These are phyloP conservation scores for Lethenteron reissneri DNA, from an alignment of 2,113 vertebrate species.

Conservation along the genomic window DNA sequence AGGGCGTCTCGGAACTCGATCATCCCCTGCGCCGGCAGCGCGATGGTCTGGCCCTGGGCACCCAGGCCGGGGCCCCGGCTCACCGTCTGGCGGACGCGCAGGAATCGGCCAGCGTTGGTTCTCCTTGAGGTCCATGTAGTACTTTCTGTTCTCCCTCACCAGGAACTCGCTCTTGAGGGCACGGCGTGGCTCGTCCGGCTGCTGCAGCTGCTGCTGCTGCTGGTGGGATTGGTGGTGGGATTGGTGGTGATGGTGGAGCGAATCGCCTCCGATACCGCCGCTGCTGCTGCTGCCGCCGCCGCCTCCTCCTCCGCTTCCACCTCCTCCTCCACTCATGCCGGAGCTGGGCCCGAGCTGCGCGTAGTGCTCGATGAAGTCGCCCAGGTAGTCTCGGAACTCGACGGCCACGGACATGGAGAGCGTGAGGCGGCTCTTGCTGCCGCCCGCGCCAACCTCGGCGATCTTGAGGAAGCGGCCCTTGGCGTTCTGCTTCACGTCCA, in stretches of 20 bases:
- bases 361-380: conserved; percentile 98
- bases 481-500: conserved; percentile 89
- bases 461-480: conserved; percentile 93
- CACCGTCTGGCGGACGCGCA: conserved; percentile 87
- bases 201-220: conserved; percentile 24
- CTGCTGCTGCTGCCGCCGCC: too few relatives aligned
- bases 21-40: conserved; percentile 76
- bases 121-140: conserved; percentile 99
- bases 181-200: conserved; percentile 69
- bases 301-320: too few relatives aligned
- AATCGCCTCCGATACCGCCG: too few relatives aligned
- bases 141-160: conserved; percentile 94
- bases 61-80: conserved; percentile 90
- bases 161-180: conserved; percentile 93
- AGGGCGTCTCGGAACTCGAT: conserved; percentile 94
- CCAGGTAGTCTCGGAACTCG: conserved; percentile 98
- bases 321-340: conserved; percentile 2
- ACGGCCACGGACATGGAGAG: conserved; percentile 88
- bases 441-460: conserved; percentile 72
- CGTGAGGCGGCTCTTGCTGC: conserved; percentile 78
- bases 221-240: too few relatives aligned
- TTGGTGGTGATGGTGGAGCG: too few relatives aligned
- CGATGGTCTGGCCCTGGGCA: conserved; percentile 92
- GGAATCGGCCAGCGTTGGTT: conserved; percentile 92
- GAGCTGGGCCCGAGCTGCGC: conserved; percentile 84